Evolutionary conservation across 2,888 invertebrate genomes (phyloP), one percentile per base, ranked within the genome.

Genomic region (Pyrrhia umbra): DNA sequence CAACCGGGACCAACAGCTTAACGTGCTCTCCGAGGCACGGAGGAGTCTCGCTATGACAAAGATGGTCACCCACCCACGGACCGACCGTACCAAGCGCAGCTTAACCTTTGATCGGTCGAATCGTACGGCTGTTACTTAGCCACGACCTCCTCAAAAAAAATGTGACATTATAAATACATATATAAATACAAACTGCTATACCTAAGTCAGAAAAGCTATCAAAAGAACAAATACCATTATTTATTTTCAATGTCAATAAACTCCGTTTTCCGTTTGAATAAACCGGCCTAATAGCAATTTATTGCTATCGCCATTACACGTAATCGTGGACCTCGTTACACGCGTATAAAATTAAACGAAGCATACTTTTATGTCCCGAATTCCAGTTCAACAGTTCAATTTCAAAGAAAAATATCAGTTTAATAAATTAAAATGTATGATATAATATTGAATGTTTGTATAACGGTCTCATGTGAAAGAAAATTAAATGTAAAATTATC

Each of bases 251-350:
- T 39, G 46, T 42, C 59, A 64, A 63, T 66, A 59, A 60, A 63
- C 37, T 47, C 45, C 30, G 39, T 58, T 60, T 60, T 34, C 70
- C 47, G 42, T 37, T 30, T 34, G 37, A 73, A 60, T 56, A 62
- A 70, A 74, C 45, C 45, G n/a, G 16, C 34, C 50, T 52, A 61
- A 76, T 60, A 46, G 20, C 40, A 59, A 64, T 78, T 69, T 61
- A 78, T 73, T 66, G 63, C 69, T 59, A 61, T 68, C 65, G n/a
- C 66, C 73, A 56, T 60, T 56, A 68, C 64, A 78, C 58, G 62
- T 62, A 67, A 74, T 77, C 67, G 16, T 57, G 23, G 9, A 25
- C 46, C 21, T 67, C 47, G 46, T 65, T 65, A 69, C 47, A 58
- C 20, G 25, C 34, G 40, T 49, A 66, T 65, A 47, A 57, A 71